A percentile compares a stretch with the other conserved stretches of the same genome.
phyloP scores from a whole-genome alignment of 2,113 vertebrate genomes.

The Alethe castanea region DNA sequence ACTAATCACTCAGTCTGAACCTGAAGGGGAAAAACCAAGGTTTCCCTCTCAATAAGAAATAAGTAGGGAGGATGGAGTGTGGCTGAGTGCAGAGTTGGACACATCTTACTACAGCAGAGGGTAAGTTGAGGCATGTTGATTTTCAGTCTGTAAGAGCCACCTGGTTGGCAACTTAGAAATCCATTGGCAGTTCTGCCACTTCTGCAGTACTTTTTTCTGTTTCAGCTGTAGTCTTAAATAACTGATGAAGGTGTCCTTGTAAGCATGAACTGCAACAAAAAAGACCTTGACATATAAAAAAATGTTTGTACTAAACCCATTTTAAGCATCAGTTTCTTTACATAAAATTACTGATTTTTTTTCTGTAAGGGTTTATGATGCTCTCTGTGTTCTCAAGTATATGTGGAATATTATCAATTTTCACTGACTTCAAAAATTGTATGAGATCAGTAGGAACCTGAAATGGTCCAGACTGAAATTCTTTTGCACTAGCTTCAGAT shows the following conservation, averaged over 20 bases:
- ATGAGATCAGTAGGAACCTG: not conserved
- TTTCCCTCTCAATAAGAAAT: not conserved
- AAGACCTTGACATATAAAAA: not conserved
- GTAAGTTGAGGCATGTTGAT: not conserved
- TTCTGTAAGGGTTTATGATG: not conserved
- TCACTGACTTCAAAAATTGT: not conserved
- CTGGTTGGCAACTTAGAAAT: not conserved
- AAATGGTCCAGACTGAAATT: not conserved
- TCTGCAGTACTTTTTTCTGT: not conserved
- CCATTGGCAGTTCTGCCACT: not conserved
- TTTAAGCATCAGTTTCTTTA: not conserved
- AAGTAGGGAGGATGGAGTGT: not conserved
- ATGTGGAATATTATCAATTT: not conserved
- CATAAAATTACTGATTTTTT: not conserved
- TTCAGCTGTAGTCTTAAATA: not conserved
- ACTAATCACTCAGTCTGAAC: constrained; percentile 2
- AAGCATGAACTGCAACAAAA: not conserved
- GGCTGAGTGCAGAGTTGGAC: not conserved
- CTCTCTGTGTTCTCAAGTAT: not conserved
- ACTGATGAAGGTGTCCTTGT: not conserved
- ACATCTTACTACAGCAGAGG: not conserved
- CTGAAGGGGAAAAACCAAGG: not conserved
- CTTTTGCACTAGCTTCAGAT: not conserved
- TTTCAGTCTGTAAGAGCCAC: not conserved
- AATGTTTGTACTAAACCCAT: not conserved